Percentiles rank a stretch among this genome's conserved stretches.
Evolutionary conservation across 1,140 invertebrate species (phyloP).

Genomic region (Papilio aristodemus): DNA sequence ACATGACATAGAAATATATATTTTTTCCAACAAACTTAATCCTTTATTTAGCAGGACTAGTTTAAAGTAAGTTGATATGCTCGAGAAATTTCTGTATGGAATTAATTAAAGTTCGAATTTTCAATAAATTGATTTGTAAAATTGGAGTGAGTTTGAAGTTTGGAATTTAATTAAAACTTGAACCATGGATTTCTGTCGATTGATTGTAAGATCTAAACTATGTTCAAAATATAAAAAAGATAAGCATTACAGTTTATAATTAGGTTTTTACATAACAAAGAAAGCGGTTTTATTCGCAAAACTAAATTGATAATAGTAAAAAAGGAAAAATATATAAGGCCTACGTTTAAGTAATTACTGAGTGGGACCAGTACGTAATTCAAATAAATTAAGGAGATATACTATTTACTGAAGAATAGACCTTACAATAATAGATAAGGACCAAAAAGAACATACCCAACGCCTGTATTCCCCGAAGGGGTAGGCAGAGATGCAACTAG

Average conservation of each 20-base stretch:
- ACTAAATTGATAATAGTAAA: neutral
- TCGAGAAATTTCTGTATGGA: conserved; percentile 11
- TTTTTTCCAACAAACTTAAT: neutral
- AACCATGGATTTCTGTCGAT: neutral
- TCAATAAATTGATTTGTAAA: conserved; percentile 23
- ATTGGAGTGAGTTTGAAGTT: conserved; percentile 7
- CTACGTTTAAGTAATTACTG: no score
- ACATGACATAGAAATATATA: neutral
- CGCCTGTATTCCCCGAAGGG: no score
- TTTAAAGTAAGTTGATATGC: neutral
- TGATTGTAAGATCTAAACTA: neutral
- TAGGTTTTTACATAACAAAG: neutral
- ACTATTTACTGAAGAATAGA: no score
- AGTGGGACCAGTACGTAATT: no score
- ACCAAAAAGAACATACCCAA: no score
- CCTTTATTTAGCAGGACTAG: neutral
- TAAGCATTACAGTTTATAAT: neutral
- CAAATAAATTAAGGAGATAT: no score
- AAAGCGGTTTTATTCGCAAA: neutral
- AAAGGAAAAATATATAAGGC: neutral
- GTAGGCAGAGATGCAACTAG: no score
- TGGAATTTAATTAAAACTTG: conserved; percentile 18
- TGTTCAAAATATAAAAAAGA: neutral
- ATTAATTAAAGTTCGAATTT: conserved; percentile 10
- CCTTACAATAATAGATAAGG: no score